phyloP scores from a whole-genome alignment of 2,113 vertebrate species.

The Sinocyclocheilus grahami region DNA sequence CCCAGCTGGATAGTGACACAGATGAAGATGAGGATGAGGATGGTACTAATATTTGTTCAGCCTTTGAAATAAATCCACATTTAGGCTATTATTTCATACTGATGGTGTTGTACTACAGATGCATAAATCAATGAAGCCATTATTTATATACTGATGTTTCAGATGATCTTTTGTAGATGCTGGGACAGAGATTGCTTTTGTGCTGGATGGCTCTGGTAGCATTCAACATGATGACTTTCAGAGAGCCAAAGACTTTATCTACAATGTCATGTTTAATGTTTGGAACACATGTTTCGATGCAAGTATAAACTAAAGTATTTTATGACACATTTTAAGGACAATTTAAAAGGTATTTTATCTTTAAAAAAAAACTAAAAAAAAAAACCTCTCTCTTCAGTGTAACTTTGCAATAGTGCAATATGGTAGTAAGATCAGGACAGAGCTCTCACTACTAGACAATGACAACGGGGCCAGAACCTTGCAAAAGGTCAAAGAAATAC shows the following conservation, averaged over 20 bases:
- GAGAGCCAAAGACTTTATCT: conserved; percentile 79
- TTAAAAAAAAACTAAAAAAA: no score
- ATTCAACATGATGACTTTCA: conserved; percentile 71
- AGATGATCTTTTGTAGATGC: conserved; percentile 17
- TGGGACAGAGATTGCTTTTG: conserved; percentile 51
- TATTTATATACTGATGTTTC: not conserved
- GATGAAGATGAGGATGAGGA: conserved; percentile 32
- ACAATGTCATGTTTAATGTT: conserved; percentile 71
- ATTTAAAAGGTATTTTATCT: not conserved
- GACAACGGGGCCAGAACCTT: conserved; percentile 57
- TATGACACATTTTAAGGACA: not conserved
- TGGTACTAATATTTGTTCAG: conserved; percentile 7
- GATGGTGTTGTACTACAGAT: not conserved
- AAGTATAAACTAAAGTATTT: conserved; percentile 29
- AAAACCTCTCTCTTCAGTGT: conserved; percentile 63
- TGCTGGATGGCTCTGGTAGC: conserved; percentile 72
- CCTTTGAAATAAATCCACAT: not conserved
- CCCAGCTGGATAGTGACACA: conserved; percentile 13
- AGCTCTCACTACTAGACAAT: conserved; percentile 73
- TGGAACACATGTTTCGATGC: conserved; percentile 78
- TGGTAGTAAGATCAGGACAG: conserved; percentile 68
- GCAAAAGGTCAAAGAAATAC: conserved; percentile 66
- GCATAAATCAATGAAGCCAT: not conserved
- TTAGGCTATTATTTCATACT: not conserved
- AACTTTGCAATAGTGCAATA: conserved; percentile 79